Base-by-base conservation (phyloP, 2,113 vertebrate species). In the Nothocercus julius region DNA sequence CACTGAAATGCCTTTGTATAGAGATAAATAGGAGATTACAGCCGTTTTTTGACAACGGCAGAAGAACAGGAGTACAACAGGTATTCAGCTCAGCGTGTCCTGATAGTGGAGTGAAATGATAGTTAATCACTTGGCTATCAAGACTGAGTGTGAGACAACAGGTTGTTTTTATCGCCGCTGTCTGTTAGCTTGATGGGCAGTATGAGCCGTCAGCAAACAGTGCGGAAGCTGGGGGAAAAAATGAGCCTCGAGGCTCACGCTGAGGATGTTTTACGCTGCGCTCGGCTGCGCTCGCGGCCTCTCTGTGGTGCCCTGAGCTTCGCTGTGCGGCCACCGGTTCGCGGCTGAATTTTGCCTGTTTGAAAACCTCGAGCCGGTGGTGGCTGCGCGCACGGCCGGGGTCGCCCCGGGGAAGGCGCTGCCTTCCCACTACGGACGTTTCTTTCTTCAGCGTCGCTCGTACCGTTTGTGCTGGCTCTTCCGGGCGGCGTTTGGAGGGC, bases 1-100 rank as follows among this genome's bases (percentile, higher is more conserved):
- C 49, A 61, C 0, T 76, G 76, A 89, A 95, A 82, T 93, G 64
- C 25, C 25, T 92, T 92, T 82, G n/a, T 69, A 53, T 82, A 59
- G 19, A 82, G 74, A 86, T 44, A 91, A 94, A 49, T 36, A 68
- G 54, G 42, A 53, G 77, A 68, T 84, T 89, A 42, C 11, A 63
- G 82, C 28, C 51, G 51, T 32, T 83, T 90, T 85, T 81, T 81
- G 64, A 89, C 64, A 92, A 62, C 22, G 62, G 30, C 3, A 17
- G 18, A 2, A 63, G 15, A 30, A 20, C 5, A 27, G 75, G 40
- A 21, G 14, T 8, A 10, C 79, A 59, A 75, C 76, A 61, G 40
- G 44, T 87, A 28, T 56, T 92, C 7, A 32, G 30, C n/a, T 85
- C 42, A 28, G 66, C 85, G 30, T 67, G 45, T 90, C n/a, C 28